Conservation (phyloP, 2,888 invertebrate genomes). For the Melinopterus prodromus region DNA sequence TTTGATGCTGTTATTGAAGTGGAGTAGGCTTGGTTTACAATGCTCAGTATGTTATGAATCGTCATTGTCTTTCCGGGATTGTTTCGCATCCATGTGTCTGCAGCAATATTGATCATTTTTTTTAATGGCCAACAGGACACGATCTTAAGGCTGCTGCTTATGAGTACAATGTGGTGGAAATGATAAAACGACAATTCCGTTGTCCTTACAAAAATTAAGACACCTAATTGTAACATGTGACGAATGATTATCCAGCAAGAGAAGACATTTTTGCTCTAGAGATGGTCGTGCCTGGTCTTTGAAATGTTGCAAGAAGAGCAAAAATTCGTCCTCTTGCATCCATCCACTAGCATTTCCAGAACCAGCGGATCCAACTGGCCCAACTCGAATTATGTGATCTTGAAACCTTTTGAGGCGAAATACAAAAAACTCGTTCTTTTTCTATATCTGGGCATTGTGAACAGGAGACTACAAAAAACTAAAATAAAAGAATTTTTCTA, state of each 20-base stretch:
- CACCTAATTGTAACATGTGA: conserved; percentile 46
- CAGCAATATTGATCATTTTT: conserved; percentile 13
- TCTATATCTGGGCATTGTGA: not conserved
- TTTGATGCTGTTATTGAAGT: not conserved
- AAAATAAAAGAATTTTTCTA: not conserved
- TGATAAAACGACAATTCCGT: conserved; percentile 51
- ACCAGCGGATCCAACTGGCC: conserved; percentile 34
- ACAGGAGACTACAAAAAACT: not conserved
- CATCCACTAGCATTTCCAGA: conserved; percentile 34
- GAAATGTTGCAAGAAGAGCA: conserved; percentile 8
- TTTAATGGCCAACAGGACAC: not conserved
- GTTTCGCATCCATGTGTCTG: not conserved
- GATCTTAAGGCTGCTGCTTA: conserved; percentile 53
- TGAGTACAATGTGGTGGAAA: conserved; percentile 52
- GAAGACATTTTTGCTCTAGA: conserved; percentile 26
- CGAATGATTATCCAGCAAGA: conserved; percentile 50
- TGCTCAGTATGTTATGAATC: not conserved
- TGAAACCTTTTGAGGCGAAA: conserved; percentile 32
- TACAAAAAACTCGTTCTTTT: conserved; percentile 30
- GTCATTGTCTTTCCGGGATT: not conserved
- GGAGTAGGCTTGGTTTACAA: not conserved
- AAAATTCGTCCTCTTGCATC: conserved; percentile 19
- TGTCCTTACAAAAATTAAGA: conserved; percentile 50
- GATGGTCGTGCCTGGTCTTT: not conserved
- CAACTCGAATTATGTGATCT: conserved; percentile 35